Percentiles rank a stretch among this genome's conserved stretches.
These are phyloP conservation scores for Pandemis heparana DNA, from an alignment of 2,888 invertebrate species.

Conservation along the genomic window DNA sequence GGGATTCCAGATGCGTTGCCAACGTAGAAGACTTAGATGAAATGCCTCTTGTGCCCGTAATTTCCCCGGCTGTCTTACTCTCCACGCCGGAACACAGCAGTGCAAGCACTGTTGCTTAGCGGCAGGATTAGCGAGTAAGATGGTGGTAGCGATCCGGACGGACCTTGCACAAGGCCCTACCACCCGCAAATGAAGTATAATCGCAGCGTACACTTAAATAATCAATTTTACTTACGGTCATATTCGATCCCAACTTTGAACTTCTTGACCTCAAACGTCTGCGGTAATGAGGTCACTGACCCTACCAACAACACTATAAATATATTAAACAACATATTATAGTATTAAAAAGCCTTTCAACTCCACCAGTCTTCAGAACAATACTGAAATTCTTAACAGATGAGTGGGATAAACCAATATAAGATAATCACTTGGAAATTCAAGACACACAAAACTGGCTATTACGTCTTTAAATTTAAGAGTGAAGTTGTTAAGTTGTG, in stretches of 20 bases:
- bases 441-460: neutral
- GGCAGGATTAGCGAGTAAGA: too few species aligned
- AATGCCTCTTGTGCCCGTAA: too few species aligned
- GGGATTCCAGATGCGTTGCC: too few species aligned
- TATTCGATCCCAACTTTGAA: slow-evolving; percentile 79
- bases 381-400: slow-evolving; percentile 35
- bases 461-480: neutral
- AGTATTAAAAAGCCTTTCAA: neutral
- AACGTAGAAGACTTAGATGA: too few species aligned
- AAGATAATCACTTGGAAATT: neutral
- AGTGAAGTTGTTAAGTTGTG: neutral
- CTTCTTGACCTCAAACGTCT: slow-evolving; percentile 60
- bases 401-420: neutral
- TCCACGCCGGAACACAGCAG: too few species aligned
- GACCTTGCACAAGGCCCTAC: too few species aligned
- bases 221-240: slow-evolving; percentile 63
- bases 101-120: too few species aligned
- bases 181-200: too few species aligned
- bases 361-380: slow-evolving; percentile 1
- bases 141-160: too few species aligned
- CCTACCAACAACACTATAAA: slow-evolving; percentile 48
- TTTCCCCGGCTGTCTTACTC: too few species aligned
- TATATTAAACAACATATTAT: slow-evolving; percentile 44
- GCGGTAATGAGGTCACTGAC: slow-evolving; percentile 53
- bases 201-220: too few species aligned